These are phyloP conservation scores for Eugnorisma glareosa DNA, from an alignment of 2,888 invertebrate genomes.

Conservation along the genomic window DNA sequence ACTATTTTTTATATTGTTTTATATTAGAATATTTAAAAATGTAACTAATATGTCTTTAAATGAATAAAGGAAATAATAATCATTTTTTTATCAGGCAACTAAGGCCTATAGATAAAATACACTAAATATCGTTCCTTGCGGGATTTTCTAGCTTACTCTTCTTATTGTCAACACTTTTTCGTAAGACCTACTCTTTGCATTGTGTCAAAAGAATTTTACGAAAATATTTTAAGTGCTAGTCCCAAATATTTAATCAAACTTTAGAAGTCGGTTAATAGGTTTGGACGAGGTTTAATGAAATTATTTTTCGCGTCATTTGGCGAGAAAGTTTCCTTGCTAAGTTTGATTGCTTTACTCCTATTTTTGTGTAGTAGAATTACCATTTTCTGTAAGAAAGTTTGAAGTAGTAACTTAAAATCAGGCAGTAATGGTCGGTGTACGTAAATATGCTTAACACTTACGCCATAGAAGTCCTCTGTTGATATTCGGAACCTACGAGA, in stretches of 20 bases:
- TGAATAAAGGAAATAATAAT: too few species aligned
- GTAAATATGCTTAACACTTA: neutral
- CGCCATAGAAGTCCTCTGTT: neutral
- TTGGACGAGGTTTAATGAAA: neutral
- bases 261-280: conserved; percentile 3
- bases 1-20: too few species aligned
- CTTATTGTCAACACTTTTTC: neutral
- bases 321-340: neutral
- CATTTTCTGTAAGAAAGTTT: neutral
- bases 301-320: conserved; percentile 18
- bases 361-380: neutral
- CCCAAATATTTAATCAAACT: conserved; percentile 2
- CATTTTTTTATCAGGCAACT: too few species aligned
- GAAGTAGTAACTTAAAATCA: neutral
- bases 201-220: neutral
- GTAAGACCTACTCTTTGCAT: neutral
- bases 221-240: neutral
- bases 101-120: too few species aligned
- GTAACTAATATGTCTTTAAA: too few species aligned
- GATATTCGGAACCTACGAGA: neutral
- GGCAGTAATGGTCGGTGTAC: neutral
- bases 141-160: neutral
- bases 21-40: too few species aligned
- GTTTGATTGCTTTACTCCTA: neutral
- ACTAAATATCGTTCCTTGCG: neutral